Percentiles rank a stretch among this genome's conserved stretches.
phyloP scores from a whole-genome alignment of 2,888 invertebrate genomes.

The Elmis aenea region DNA sequence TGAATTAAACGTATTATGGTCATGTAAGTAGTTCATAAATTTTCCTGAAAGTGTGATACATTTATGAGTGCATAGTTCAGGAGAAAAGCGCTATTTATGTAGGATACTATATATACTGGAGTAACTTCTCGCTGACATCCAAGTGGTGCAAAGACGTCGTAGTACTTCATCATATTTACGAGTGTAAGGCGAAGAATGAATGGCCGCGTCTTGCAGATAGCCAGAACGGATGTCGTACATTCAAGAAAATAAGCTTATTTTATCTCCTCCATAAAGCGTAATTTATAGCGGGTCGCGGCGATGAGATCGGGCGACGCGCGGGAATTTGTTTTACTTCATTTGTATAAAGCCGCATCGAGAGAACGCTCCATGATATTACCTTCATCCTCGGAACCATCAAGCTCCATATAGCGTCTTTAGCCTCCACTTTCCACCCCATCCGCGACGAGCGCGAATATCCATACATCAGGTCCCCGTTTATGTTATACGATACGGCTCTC shows the following conservation, averaged over 20 bases:
- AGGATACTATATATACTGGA: no score
- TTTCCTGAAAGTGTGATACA: no score
- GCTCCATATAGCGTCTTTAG: slow-evolving; percentile 34
- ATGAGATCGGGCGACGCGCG: slow-evolving; percentile 36
- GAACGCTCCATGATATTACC: slow-evolving; percentile 34
- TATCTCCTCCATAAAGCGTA: slow-evolving; percentile 47
- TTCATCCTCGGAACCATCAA: slow-evolving; percentile 36
- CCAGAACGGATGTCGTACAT: slow-evolving; percentile 45
- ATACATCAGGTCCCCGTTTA: slow-evolving; percentile 38
- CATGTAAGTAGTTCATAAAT: no score
- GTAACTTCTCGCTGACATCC: slow-evolving; percentile 29
- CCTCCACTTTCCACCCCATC: slow-evolving; percentile 40
- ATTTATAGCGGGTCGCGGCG: slow-evolving; percentile 43
- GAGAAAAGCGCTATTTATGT: no score
- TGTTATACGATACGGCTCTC: slow-evolving; percentile 39
- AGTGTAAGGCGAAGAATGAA: slow-evolving; percentile 34
- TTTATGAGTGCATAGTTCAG: no score
- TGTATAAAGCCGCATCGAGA: slow-evolving; percentile 34
- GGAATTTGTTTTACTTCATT: slow-evolving; percentile 41
- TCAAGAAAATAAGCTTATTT: slow-evolving; percentile 48
- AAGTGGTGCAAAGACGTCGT: slow-evolving; percentile 25
- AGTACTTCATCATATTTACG: slow-evolving; percentile 39
- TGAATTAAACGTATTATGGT: no score
- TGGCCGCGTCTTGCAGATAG: slow-evolving; percentile 39
- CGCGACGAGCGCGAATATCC: slow-evolving; percentile 33